These are phyloP conservation scores for Hippocampus comes DNA, from an alignment of 2,113 vertebrate genomes.

Conservation along the genomic window DNA sequence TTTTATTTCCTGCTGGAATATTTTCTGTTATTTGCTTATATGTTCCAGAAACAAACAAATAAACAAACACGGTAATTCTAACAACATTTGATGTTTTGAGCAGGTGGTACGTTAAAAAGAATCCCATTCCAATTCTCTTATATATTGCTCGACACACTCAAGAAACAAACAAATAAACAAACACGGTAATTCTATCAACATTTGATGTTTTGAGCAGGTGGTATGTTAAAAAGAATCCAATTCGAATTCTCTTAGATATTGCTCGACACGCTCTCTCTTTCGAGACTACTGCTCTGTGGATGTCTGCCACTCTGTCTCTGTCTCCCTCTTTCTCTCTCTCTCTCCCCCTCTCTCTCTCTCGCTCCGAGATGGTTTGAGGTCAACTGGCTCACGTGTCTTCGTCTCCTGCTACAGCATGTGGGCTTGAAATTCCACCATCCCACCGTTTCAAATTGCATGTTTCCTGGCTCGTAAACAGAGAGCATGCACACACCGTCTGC, in stretches of 20 bases:
- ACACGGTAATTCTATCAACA: neutral
- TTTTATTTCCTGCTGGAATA: too few species aligned
- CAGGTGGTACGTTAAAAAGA: neutral
- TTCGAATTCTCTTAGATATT: neutral
- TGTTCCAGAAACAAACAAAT: too few species aligned
- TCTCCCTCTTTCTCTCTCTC: neutral
- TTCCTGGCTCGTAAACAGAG: constrained; percentile 53
- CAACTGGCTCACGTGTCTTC: constrained; percentile 60
- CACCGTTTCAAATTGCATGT: constrained; percentile 69
- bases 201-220: neutral
- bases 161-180: too few species aligned
- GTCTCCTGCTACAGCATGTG: constrained; percentile 63
- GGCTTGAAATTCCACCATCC: constrained; percentile 67
- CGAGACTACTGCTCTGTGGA: too few species aligned
- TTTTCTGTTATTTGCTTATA: too few species aligned
- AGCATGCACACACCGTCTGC: constrained; percentile 15
- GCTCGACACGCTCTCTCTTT: neutral
- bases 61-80: too few species aligned
- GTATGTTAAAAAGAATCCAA: neutral
- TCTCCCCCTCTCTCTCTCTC: constrained; percentile 5
- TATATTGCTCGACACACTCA: neutral
- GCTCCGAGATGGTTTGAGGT: constrained; percentile 64
- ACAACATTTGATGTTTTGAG: neutral
- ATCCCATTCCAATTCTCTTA: too few species aligned
- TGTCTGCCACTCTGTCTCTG: too few species aligned